Conservation (phyloP, 2,113 vertebrate species). For the Aspidoscelis tigris region DNA sequence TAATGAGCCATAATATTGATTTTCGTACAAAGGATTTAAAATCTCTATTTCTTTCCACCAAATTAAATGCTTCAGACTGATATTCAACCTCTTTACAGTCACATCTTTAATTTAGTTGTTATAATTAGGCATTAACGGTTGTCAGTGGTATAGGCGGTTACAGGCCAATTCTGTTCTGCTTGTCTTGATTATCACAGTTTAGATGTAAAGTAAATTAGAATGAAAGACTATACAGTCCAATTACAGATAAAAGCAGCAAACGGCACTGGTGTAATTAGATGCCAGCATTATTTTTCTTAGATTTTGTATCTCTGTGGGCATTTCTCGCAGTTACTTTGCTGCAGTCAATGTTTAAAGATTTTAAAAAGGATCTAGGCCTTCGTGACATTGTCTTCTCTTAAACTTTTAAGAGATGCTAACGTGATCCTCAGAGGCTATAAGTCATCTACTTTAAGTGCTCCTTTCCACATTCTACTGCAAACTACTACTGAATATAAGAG, state of each 20-base stretch:
- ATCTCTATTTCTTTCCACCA: constrained; percentile 88
- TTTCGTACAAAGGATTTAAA: constrained; percentile 85
- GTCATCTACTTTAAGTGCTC: not conserved
- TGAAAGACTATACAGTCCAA: constrained; percentile 99
- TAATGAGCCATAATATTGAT: constrained; percentile 85
- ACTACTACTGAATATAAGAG: not conserved
- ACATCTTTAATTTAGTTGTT: constrained; percentile 99
- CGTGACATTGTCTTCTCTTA: constrained; percentile 56
- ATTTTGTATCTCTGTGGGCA: constrained; percentile 86
- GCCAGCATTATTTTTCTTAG: constrained; percentile 93
- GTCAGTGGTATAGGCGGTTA: constrained; percentile 97
- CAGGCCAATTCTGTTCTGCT: constrained; percentile 98
- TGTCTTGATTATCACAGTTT: constrained; percentile 99
- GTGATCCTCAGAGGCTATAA: constrained; percentile 1
- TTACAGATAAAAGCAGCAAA: constrained; percentile 99
- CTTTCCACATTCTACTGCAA: not conserved
- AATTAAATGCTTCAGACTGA: constrained; percentile 93
- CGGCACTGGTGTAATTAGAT: constrained; percentile 97
- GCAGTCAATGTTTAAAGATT: constrained; percentile 72
- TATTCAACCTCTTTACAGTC: constrained; percentile 86
- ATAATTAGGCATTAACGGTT: constrained; percentile 99
- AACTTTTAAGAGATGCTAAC: constrained; percentile 30
- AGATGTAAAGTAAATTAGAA: constrained; percentile 99
- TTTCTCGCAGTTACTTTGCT: constrained; percentile 77
- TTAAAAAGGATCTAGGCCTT: constrained; percentile 57